A percentile compares a stretch with the other conserved stretches of the same genome.
phyloP scores from a whole-genome alignment of 1,140 invertebrate species.

The Euwallacea similis region DNA sequence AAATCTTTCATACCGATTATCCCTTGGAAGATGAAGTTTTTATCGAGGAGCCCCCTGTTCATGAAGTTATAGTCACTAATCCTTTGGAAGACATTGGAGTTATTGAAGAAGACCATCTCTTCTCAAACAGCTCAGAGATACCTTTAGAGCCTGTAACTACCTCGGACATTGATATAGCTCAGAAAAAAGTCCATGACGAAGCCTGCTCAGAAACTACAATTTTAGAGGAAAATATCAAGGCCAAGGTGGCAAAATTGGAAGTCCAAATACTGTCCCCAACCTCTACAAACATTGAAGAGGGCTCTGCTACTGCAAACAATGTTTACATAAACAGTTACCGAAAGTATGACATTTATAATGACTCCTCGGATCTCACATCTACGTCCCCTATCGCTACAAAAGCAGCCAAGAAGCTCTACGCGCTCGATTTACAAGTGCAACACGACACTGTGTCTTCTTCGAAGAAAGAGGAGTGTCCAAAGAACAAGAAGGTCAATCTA shows the following conservation, averaged over 20 bases:
- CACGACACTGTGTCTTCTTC: constrained; percentile 29
- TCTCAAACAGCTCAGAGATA: constrained; percentile 12
- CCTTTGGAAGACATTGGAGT: constrained; percentile 26
- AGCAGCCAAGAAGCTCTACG: constrained; percentile 44
- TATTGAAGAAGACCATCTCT: constrained; percentile 4
- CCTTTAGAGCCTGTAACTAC: constrained; percentile 27
- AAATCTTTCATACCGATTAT: not conserved
- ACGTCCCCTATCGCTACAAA: constrained; percentile 38
- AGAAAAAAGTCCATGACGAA: no score
- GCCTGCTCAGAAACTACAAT: not conserved
- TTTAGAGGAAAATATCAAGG: not conserved
- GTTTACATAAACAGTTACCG: constrained; percentile 3
- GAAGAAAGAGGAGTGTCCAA: constrained; percentile 14
- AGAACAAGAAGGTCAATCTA: constrained; percentile 13
- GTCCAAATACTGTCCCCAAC: constrained; percentile 33
- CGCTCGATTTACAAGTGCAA: constrained; percentile 33
- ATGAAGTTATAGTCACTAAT: constrained; percentile 26
- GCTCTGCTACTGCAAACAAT: not conserved
- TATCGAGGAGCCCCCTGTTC: constrained; percentile 10
- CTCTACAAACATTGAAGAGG: constrained; percentile 32
- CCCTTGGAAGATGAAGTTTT: constrained; percentile 32
- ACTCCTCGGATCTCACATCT: constrained; percentile 8
- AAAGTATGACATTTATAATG: constrained; percentile 20
- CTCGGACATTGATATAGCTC: not conserved
- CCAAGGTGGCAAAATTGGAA: constrained; percentile 16